Base-by-base conservation (phyloP, 2,888 invertebrate species). In the Pyrocoelia pectoralis region DNA sequence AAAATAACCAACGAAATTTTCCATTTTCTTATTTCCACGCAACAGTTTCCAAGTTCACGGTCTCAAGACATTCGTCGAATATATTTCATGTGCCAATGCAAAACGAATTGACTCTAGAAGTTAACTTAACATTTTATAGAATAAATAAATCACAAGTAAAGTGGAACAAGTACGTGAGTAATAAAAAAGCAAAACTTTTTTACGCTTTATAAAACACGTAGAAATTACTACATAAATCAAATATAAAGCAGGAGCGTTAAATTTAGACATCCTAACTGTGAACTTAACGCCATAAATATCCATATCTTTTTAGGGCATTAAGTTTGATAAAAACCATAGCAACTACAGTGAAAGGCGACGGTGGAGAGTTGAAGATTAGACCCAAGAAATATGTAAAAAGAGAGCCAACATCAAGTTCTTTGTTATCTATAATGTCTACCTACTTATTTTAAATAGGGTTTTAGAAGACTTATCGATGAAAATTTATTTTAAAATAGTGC, bases 291-390 rank as follows among this genome's bases (percentile, higher is more conserved):
- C 53, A 59, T 59, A 59, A 59, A 59, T 59, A 59, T 59, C 53
- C 59, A 59, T 59, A 59, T 59, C 59, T 59, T 59, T 53, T 59
- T 53, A 53, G 59, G 59, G 59, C 59, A 59, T 59, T 59, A 59
- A 59, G 52, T 46, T 52, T 59, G 59, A 59, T 59, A 59, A 59
- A 59, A 59, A 59, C 53, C 59, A 53, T 59, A 43, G 53, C 59
- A 59, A 59, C 59, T 57, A 50, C 41, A 57, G 48, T 28, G 40
- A 51, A 57, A 50, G 57, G 41, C 50, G 57, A 57, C 57, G 57
- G 56, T 57, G 57, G 57, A 57, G 41, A 57, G 57, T 57, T 50
- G 57, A 50, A 57, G 57, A 57, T 57, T 57, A 57, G 40, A 50
- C 57, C 9, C 50, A 57, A 57, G 57, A 57, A 57, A 57, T 50